Evolutionary conservation across 2,888 invertebrate species (phyloP), one percentile per base, ranked within the genome.

Genomic region (Clunio marinus): DNA sequence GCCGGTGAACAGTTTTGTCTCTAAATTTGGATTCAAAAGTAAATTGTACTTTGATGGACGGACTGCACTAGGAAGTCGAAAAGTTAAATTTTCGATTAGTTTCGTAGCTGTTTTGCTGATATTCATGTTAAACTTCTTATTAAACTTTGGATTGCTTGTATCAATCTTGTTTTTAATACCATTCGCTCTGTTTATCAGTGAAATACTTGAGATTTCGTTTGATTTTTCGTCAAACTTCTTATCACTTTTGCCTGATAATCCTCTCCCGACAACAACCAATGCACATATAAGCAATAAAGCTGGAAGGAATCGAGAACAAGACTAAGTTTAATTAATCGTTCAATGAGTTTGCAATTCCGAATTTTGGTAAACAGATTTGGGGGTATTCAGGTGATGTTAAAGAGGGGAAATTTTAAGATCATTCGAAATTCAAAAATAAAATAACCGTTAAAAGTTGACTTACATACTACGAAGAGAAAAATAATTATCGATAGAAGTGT

Each of bases 41-140:
- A 90, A 75, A 68, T 87, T 83, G 73, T 90, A 90, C 69, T 83
- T 82, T 2, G 81, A 70, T 0, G 89, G 88, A 15, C 77, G 76
- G 0, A 86, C 80, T 59, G 83, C 80, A 7, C 77, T 76, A 0
- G 88, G 84, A 60, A 90, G 77, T 46, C 88, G 82, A 71, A 80
- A 82, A 15, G 76, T 73, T 51, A 81, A 70, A 45, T 78, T 76
- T 1, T 76, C 70, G 17, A 77, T 70, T 10, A 76, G 71, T 69
- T 77, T 77, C 17, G 78, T 78, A n/a, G 75, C 73, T 27, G 73
- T 73, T 70, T 10, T 15, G 45, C 45, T 41, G 5, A 28, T 13
- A 13, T 24, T 58, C 28, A 28, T 58, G 45, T 25, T n/a, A 27
- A 32, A 35, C 22, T 35, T 4, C 8, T 41, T 41, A 4, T 55